Evolutionary conservation across 2,888 invertebrate genomes (phyloP), one percentile per base, ranked within the genome.

Genomic region (Doris montereyensis): DNA sequence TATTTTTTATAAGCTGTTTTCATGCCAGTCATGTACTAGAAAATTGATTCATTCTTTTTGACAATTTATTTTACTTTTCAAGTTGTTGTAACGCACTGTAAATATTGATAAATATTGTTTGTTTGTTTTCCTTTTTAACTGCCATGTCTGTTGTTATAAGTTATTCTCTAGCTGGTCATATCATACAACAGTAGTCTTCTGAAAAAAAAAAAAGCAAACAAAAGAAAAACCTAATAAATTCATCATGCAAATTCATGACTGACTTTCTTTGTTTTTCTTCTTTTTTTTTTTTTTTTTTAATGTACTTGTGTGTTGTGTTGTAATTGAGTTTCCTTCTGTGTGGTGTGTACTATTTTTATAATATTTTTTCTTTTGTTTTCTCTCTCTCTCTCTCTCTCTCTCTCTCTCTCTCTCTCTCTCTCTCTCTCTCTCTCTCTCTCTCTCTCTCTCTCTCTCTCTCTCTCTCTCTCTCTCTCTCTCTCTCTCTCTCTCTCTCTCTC

Each of bases 121-220:
- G n/a, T n/a, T n/a, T n/a, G n/a, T n/a, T n/a, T n/a, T n/a, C n/a
- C n/a, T n/a, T n/a, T n/a, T n/a, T n/a, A 21, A 77, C 70, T 65
- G 72, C 72, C 41, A 68, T 41, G 32, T 35, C 13, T 30, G 4
- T 52, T 76, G 35, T 74, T 65, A 21, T 78, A 78, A 78, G 52
- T 78, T 78, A 78, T 74, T 74, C 65, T 67, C 30, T 78, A 78
- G 78, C 67, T 78, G 74, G 67, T 78, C 78, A 78, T 78, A 78
- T 78, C 78, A 78, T 35, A 28, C 35, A 67, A 17, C 68, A 17
- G 34, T n/a, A 74, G 73, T 74, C 67, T 73, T 78, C 68, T 52
- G 72, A 62, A 65, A 62, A 62, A 78, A 73, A 78, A 34, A 77
- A 24, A 17, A 13, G 35, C 62, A 52, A 52, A 72, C 72, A 72